phyloP scores from a whole-genome alignment of 2,113 vertebrate species.

The Myiozetetes cayanensis region DNA sequence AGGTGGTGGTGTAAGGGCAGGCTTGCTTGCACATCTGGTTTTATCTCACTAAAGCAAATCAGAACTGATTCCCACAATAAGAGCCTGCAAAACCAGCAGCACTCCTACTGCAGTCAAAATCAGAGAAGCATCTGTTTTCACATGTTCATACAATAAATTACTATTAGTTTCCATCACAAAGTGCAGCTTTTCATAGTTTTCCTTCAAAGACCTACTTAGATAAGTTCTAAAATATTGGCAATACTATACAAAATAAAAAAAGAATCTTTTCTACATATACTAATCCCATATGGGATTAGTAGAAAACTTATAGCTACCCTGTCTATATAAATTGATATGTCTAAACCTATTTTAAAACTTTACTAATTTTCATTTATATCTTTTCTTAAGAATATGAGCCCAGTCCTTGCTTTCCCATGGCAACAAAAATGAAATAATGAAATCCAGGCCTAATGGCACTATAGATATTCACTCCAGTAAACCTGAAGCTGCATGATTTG shows the following conservation, averaged over 20 bases:
- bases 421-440: conserved; percentile 50
- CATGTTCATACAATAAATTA: not conserved
- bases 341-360: not conserved
- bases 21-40: not conserved
- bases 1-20: fast-evolving
- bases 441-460: conserved; percentile 22
- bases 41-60: not conserved
- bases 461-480: conserved; percentile 49
- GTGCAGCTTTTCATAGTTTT: not conserved
- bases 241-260: not conserved
- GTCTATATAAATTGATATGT: not conserved
- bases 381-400: not conserved
- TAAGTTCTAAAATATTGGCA: not conserved
- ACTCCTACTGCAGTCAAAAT: not conserved
- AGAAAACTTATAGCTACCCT: not conserved
- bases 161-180: not conserved
- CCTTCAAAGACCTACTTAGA: not conserved
- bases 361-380: not conserved
- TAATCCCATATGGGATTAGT: not conserved
- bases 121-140: not conserved
- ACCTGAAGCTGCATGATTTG: conserved; percentile 61
- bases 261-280: not conserved
- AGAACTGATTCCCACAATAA: not conserved
- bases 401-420: not conserved
- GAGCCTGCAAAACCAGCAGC: not conserved